A percentile compares a stretch with the other conserved stretches of the same genome.
phyloP scores from a whole-genome alignment of 37 sponge, comb jelly and placozoan species.

The Aphrocallistes beatrix region DNA sequence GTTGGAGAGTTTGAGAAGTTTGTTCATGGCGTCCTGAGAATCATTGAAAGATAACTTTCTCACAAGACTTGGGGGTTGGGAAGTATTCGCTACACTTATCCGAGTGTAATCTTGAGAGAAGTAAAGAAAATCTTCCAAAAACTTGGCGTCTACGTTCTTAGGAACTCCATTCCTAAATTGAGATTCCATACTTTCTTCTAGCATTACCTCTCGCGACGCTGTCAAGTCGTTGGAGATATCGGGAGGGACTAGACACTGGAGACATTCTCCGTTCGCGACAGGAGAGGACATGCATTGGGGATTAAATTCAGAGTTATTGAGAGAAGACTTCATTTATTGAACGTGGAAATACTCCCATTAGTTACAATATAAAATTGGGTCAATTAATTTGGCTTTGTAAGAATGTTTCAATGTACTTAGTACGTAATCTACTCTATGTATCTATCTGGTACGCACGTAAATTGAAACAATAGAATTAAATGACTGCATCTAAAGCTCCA shows the following conservation, averaged over 20 bases:
- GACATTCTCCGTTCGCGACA: neutral
- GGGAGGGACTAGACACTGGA: neutral
- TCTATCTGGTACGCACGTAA: too few species aligned
- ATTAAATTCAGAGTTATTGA: neutral
- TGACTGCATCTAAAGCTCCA: too few species aligned
- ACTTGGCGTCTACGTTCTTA: neutral
- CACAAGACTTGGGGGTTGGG: neutral
- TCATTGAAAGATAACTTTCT: neutral
- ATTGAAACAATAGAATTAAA: too few species aligned
- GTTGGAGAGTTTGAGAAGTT: slow-evolving; percentile 33
- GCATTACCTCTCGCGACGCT: neutral
- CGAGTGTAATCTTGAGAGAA: neutral
- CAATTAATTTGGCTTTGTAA: too few species aligned
- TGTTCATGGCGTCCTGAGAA: neutral
- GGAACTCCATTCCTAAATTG: neutral
- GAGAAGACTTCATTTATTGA: neutral
- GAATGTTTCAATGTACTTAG: too few species aligned
- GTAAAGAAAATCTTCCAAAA: neutral
- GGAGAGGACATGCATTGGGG: neutral
- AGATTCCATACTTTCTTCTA: neutral
- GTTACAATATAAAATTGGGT: too few species aligned
- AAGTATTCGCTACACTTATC: neutral
- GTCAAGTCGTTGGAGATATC: neutral
- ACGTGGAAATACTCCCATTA: too few species aligned
- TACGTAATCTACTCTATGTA: too few species aligned